Conservation (phyloP, 2,888 invertebrate species). For the Nycteola revayana region DNA sequence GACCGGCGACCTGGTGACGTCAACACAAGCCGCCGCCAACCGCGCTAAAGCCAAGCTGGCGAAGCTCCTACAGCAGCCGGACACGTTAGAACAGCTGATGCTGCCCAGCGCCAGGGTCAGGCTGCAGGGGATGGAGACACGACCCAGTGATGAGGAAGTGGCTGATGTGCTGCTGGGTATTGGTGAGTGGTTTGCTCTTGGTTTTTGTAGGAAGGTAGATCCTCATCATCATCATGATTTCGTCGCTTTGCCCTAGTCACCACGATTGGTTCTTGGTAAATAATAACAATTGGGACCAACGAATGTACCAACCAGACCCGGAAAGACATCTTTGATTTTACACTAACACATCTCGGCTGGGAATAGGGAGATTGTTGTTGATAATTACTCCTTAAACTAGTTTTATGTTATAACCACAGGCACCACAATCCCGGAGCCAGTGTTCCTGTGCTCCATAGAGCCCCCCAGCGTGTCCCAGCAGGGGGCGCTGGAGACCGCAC, state of each 20-base stretch:
- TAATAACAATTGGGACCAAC: too few relatives aligned
- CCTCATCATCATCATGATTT: too few relatives aligned
- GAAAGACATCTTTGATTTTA: too few relatives aligned
- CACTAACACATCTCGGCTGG: too few relatives aligned
- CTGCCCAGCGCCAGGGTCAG: slow-evolving; percentile 55
- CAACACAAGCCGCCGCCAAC: slow-evolving; percentile 77
- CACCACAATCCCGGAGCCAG: slow-evolving; percentile 93
- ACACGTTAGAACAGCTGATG: slow-evolving; percentile 39
- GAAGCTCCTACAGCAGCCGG: slow-evolving; percentile 35
- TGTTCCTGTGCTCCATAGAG: slow-evolving; percentile 98
- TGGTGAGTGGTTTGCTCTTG: slow-evolving; percentile 55
- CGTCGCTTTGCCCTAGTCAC: too few relatives aligned
- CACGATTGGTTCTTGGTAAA: too few relatives aligned
- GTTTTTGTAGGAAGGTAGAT: too few relatives aligned
- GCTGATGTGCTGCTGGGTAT: slow-evolving; percentile 63
- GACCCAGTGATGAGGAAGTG: slow-evolving; percentile 46
- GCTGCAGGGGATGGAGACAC: slow-evolving; percentile 45
- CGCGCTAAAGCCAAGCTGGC: slow-evolving; percentile 79
- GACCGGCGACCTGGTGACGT: slow-evolving; percentile 89
- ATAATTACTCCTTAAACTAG: too few relatives aligned
- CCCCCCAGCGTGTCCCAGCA: slow-evolving; percentile 91
- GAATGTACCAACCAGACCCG: too few relatives aligned
- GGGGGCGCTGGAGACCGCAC: slow-evolving; percentile 88
- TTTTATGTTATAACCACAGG: too few relatives aligned
- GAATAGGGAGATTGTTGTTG: too few relatives aligned